These are phyloP conservation scores for Exephanes ischioxanthus DNA, from an alignment of 2,888 invertebrate species.

Conservation along the genomic window DNA sequence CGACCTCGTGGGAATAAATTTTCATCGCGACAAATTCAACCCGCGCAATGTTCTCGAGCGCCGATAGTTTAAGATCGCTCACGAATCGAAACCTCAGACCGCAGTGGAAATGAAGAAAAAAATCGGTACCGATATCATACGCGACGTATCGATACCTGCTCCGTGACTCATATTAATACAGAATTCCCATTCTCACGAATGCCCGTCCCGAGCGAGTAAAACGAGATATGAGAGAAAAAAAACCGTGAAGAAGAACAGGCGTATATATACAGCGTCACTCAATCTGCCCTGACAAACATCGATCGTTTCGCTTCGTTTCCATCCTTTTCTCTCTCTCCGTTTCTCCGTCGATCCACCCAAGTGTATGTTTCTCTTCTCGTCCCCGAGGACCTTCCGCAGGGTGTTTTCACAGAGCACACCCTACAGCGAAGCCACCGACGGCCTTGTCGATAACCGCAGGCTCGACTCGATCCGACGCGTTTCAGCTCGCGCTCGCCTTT, in stretches of 20 bases:
- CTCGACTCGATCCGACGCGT: slow-evolving; percentile 57
- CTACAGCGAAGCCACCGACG: slow-evolving; percentile 31
- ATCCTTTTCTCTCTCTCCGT: slow-evolving; percentile 20
- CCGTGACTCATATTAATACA: slow-evolving; percentile 29
- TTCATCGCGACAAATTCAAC: background rate
- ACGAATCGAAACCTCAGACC: slow-evolving; percentile 36
- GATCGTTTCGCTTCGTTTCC: slow-evolving; percentile 56
- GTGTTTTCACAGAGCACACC: slow-evolving; percentile 7
- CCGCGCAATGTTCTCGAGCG: background rate
- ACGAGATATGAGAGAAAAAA: slow-evolving; percentile 38
- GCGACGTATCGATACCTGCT: slow-evolving; percentile 5
- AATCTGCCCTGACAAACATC: slow-evolving; percentile 61
- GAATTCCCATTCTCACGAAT: slow-evolving; percentile 62
- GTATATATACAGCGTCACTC: slow-evolving; percentile 42
- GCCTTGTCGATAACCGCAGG: slow-evolving; percentile 56
- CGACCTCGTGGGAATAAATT: background rate
- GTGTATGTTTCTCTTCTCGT: slow-evolving; percentile 20
- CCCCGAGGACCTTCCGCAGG: slow-evolving; percentile 17
- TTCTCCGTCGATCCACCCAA: background rate
- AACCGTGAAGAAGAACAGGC: slow-evolving; percentile 31
- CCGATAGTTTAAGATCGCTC: slow-evolving; percentile 31
- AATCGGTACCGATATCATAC: slow-evolving; percentile 30
- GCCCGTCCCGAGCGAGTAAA: slow-evolving; percentile 32
- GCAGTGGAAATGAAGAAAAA: background rate
- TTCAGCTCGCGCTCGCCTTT: slow-evolving; percentile 13